Base-by-base conservation (phyloP, 2,888 invertebrate species). In the Creontiades dilutus region DNA sequence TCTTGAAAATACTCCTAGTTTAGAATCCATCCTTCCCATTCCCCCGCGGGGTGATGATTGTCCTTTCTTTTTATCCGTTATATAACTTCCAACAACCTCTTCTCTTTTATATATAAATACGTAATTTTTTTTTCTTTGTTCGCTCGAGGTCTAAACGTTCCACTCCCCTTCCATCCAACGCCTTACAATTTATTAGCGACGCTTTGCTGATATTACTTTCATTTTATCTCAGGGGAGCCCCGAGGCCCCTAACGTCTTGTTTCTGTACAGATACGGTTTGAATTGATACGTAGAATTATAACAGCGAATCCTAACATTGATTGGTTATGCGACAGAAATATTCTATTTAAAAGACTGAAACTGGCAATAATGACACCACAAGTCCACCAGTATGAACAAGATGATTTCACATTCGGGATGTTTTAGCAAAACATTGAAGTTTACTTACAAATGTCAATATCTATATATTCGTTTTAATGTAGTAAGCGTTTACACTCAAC, bases 141-240 rank as follows among this genome's bases (percentile, higher is more conserved):
- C 23, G 23, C 2, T 13, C 68, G 68, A 68, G 68, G 23, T 68
- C 68, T 68, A 68, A 61, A 61, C n/a, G 13, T n/a, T n/a, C n/a
- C 37, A 68, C 68, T 23, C 68, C 37, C 68, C 11, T 23, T n/a
- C n/a, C n/a, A n/a, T n/a, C 23, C 68, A 5, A 23, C 27, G 68
- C 68, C 23, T 12, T 23, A 68, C 68, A 19, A 19, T 19, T 61
- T 61, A 61, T 61, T 61, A 19, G 61, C 61, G n/a, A 16, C 52
- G 68, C 68, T 68, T 68, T 68, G n/a, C 68, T 23, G 68, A 68
- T 68, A 68, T 68, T 68, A 68, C 68, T 68, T 68, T 68, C 68
- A 68, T 68, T 68, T 68, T 68, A 68, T 68, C 68, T 68, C 68
- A 11, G 23, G 57, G 52, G 14, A 52, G 11, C 52, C 5, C 4